Evolutionary conservation across 2,888 invertebrate genomes (phyloP), one percentile per base, ranked within the genome.

Genomic region (Calliphora vomitoria): DNA sequence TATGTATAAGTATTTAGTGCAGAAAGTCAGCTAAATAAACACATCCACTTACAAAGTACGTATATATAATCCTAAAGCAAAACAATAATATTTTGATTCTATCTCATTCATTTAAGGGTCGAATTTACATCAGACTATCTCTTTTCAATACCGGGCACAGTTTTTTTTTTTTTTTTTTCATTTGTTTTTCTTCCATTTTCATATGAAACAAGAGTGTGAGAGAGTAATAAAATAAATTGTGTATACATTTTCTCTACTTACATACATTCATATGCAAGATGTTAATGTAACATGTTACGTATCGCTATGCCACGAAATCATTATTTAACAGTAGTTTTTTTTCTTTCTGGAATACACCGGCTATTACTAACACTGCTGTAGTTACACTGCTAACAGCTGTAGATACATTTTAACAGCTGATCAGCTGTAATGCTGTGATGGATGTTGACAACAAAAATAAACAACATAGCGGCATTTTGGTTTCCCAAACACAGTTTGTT

Each of bases 321-420:
- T 68, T 82, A 74, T 66, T 82, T 66, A 82, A 82, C 82, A 82
- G 82, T 66, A 64, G 35, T 58, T 18, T 50, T 55, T 50, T 15
- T 25, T 50, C 25, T n/a, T 31, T 13, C 15, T 60, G 31, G 4
- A 15, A 11, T 35, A 58, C 13, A 50, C 35, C 35, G 35, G 11
- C 4, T 35, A 60, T 3, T 18, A 80, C 66, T 35, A 76, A 81
- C 53, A 72, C 13, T 20, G 1, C 62, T 50, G 20, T 79, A 58
- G 60, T 50, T 69, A 66, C 3, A 18, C 6, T 68, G n/a, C 47
- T 60, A 44, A 69, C 66, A 81, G 55, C 72, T 82, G 74, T 31
- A 66, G 47, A 75, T 68, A 75, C 47, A 69, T 69, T 76, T 76
- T 78, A 78, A 76, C 81, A 78, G 76, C 76, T 85, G 72, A 85